These are phyloP conservation scores for Oryctolagus cuniculus DNA, from an alignment of 2,113 vertebrate genomes.

Conservation along the genomic window mOryCun1.1 NC_091450.1:46101001-46101500, in stretches of 20 bases:
- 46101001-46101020: background rate
- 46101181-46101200: background rate
- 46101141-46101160: background rate
- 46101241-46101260: background rate
- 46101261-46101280: background rate
- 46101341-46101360: background rate
- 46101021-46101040: rapidly evolving
- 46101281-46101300: background rate
- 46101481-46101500: no score
- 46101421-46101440: no score
- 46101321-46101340: background rate
- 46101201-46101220: background rate
- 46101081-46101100: background rate
- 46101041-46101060: background rate
- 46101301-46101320: background rate
- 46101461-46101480: no score
- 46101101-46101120: constrained; percentile 13
- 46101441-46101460: no score
- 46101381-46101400: no score
- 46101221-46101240: background rate
- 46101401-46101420: no score
- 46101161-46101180: background rate
- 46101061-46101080: background rate
- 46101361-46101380: no score
- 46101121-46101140: background rate